These are phyloP conservation scores for Drosophila crucigera DNA, from an alignment of 2,888 invertebrate species.

Conservation along the genomic window DNA sequence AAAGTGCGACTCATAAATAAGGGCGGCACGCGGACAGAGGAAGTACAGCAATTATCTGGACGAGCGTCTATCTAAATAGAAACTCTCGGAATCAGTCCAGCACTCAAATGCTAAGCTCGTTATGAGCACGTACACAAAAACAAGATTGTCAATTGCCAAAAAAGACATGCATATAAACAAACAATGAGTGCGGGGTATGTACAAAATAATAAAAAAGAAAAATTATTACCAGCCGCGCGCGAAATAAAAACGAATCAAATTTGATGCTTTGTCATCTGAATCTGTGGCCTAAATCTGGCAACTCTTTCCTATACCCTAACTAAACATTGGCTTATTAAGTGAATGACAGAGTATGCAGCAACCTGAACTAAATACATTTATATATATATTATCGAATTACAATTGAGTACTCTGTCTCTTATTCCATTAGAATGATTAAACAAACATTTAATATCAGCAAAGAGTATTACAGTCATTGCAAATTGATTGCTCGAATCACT, in stretches of 20 bases:
- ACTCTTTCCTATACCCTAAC: conserved; percentile 25
- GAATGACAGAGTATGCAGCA: not conserved
- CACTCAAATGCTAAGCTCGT: conserved; percentile 29
- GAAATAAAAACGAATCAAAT: conserved; percentile 28
- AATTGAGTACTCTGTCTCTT: not conserved
- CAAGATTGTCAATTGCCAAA: conserved; percentile 39
- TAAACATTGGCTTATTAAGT: not conserved
- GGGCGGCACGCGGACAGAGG: conserved; percentile 18
- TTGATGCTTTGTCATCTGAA: conserved; percentile 40
- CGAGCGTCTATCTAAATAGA: conserved; percentile 23
- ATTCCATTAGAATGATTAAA: not conserved
- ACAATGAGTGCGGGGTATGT: not conserved
- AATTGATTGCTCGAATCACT: not conserved
- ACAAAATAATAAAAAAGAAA: conserved; percentile 3
- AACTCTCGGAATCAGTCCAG: conserved; percentile 6
- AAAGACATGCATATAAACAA: conserved; percentile 8
- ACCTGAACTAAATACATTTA: not conserved
- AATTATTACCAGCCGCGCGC: conserved; percentile 9
- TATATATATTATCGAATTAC: not conserved
- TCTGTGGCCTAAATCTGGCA: conserved; percentile 37
- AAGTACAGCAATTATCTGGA: conserved; percentile 55
- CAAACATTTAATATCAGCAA: not conserved
- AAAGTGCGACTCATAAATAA: conserved; percentile 35
- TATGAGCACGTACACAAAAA: conserved; percentile 55
- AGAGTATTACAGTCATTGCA: not conserved